These are phyloP conservation scores for Caiman crocodilus DNA, from an alignment of 2,797 vertebrate genomes.

Conservation along the genomic window DNA sequence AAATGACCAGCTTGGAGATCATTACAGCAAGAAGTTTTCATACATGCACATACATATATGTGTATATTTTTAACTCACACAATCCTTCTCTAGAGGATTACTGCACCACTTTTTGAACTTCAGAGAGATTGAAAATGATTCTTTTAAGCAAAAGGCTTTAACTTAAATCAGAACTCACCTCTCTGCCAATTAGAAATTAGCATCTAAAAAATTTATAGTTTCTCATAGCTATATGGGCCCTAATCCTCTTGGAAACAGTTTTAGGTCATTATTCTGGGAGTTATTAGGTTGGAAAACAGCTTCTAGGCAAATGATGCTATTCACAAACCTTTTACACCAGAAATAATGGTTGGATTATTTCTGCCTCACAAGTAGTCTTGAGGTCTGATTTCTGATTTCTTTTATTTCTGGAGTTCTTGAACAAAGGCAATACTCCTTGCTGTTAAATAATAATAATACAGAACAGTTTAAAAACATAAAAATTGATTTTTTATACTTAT, in stretches of 20 bases:
- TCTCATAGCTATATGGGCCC: slow-evolving; percentile 52
- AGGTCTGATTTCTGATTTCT: slow-evolving; percentile 74
- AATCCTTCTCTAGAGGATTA: slow-evolving; percentile 39
- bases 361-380: slow-evolving; percentile 80
- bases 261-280: slow-evolving; percentile 79
- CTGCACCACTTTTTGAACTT: slow-evolving; percentile 40
- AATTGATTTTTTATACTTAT: neutral
- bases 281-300: slow-evolving; percentile 85
- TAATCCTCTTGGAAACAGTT: slow-evolving; percentile 78
- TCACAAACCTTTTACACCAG: slow-evolving; percentile 82
- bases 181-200: slow-evolving; percentile 49
- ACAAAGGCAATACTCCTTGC: slow-evolving; percentile 15
- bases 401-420: slow-evolving; percentile 60
- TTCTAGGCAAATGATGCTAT: slow-evolving; percentile 82
- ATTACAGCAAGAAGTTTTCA: slow-evolving; percentile 17
- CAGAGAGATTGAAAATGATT: slow-evolving; percentile 55
- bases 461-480: neutral
- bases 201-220: slow-evolving; percentile 56
- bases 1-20: slow-evolving; percentile 36
- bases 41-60: neutral
- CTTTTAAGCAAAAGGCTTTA: slow-evolving; percentile 61
- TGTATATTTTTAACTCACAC: neutral
- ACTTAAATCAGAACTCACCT: slow-evolving; percentile 62
- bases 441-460: slow-evolving; percentile 52
- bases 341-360: slow-evolving; percentile 84